A percentile compares a stretch with the other conserved stretches of the same genome.
Evolutionary conservation across 1,140 invertebrate genomes (phyloP).

Genomic region (Habropoda laboriosa): DNA sequence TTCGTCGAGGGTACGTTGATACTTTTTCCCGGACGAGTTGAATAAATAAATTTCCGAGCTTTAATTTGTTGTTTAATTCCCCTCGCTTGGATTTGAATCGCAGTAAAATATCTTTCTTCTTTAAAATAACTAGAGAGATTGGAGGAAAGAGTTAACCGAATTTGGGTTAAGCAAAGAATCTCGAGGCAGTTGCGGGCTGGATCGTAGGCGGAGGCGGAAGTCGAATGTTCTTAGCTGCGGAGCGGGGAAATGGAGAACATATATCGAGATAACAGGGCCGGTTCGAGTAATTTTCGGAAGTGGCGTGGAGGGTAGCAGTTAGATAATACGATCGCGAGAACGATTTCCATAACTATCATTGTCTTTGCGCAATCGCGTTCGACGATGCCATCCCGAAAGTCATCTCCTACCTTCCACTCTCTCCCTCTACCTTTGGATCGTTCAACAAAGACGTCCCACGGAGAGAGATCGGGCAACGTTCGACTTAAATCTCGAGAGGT

Average conservation of each 20-base stretch:
- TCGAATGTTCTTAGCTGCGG: constrained; percentile 17
- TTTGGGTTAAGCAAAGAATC: not conserved
- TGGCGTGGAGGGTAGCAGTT: constrained; percentile 30
- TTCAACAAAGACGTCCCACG: not conserved
- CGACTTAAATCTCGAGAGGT: constrained; percentile 13
- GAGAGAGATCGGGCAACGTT: not conserved
- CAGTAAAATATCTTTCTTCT: too few relatives aligned
- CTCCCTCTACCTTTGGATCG: not conserved
- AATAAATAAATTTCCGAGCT: too few relatives aligned
- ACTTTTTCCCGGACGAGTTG: too few relatives aligned
- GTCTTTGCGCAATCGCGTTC: constrained; percentile 34
- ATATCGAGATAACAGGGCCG: constrained; percentile 30
- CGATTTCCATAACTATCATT: constrained; percentile 35
- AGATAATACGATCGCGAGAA: constrained; percentile 31
- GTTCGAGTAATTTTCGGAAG: constrained; percentile 25
- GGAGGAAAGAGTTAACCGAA: too few relatives aligned
- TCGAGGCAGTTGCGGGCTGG: not conserved
- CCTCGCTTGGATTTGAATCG: too few relatives aligned
- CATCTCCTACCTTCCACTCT: not conserved
- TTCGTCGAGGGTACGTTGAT: too few relatives aligned
- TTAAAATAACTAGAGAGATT: too few relatives aligned
- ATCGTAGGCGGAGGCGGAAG: constrained; percentile 1
- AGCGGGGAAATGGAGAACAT: not conserved
- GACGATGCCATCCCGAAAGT: not conserved
- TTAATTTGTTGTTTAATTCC: too few relatives aligned